Conservation (phyloP, 2,113 vertebrate species). For the Gallinago undulata region DNA sequence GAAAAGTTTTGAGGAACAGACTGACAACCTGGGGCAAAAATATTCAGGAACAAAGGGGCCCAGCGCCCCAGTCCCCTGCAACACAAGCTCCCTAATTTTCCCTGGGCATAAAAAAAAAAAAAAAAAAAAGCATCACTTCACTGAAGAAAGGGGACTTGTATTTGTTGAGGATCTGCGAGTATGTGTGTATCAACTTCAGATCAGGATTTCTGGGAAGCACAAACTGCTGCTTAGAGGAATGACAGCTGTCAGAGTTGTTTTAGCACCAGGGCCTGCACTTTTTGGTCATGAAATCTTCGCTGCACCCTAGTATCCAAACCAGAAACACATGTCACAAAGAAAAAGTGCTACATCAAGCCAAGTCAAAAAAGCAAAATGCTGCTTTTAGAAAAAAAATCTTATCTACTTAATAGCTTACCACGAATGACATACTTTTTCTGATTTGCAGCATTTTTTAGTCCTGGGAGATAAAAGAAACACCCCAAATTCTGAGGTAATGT, state of each 20-base stretch:
- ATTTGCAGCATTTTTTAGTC: neutral
- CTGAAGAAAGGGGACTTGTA: neutral
- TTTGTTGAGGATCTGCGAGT: neutral
- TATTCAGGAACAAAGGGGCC: neutral
- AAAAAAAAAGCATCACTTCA: neutral
- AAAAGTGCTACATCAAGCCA: neutral
- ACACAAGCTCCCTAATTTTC: neutral
- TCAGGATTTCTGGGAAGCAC: neutral
- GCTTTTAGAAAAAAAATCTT: neutral
- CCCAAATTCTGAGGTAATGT: neutral
- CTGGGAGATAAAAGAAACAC: neutral
- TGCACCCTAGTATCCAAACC: neutral
- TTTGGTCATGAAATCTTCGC: neutral
- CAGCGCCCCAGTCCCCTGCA: neutral
- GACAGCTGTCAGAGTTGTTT: neutral
- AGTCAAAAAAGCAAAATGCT: neutral
- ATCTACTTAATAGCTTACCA: neutral
- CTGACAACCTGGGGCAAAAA: neutral
- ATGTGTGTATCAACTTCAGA: rapidly evolving
- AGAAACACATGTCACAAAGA: neutral
- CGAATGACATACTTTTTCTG: neutral
- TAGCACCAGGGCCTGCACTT: neutral
- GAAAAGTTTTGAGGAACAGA: neutral
- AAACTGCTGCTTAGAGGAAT: neutral
- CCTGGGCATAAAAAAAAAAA: neutral